Evolutionary conservation across 2,797 vertebrate genomes (phyloP).

Genomic region (Lateolabrax maculatus): DNA sequence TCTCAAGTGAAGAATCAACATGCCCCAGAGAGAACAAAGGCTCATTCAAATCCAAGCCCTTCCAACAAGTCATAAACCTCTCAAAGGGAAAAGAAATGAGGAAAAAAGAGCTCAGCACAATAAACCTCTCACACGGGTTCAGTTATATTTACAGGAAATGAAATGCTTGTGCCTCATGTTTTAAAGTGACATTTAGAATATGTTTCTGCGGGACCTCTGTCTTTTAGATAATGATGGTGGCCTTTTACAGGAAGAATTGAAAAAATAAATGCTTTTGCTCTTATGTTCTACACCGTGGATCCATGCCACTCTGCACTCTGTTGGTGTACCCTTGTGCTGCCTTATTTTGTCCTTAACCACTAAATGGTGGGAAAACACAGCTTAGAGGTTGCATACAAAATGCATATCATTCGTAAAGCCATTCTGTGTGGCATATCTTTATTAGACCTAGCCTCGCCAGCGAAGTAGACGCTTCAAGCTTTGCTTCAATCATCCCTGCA

Average conservation of each 20-base stretch:
- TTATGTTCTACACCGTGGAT: not conserved
- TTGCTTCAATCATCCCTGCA: conserved; percentile 1
- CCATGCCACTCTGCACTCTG: not conserved
- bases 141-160: conserved; percentile 35
- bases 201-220: not conserved
- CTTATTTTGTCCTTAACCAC: not conserved
- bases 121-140: conserved; percentile 20
- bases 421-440: conserved; percentile 8
- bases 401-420: conserved; percentile 20
- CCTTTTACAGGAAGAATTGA: not conserved
- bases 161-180: conserved; percentile 35
- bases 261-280: not conserved
- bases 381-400: not conserved
- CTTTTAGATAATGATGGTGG: not conserved
- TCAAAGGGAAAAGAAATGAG: conserved; percentile 26
- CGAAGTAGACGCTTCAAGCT: not conserved
- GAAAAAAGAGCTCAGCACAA: conserved; percentile 12
- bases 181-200: conserved; percentile 40
- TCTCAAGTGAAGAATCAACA: conserved; percentile 61
- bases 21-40: conserved; percentile 63
- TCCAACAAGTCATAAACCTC: conserved; percentile 61
- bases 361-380: not conserved
- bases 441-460: not conserved
- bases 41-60: conserved; percentile 58
- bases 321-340: not conserved